A percentile compares a stretch with the other conserved stretches of the same genome.
phyloP scores from a whole-genome alignment of 2,888 invertebrate genomes.

The Ennomos fuscantarius region DNA sequence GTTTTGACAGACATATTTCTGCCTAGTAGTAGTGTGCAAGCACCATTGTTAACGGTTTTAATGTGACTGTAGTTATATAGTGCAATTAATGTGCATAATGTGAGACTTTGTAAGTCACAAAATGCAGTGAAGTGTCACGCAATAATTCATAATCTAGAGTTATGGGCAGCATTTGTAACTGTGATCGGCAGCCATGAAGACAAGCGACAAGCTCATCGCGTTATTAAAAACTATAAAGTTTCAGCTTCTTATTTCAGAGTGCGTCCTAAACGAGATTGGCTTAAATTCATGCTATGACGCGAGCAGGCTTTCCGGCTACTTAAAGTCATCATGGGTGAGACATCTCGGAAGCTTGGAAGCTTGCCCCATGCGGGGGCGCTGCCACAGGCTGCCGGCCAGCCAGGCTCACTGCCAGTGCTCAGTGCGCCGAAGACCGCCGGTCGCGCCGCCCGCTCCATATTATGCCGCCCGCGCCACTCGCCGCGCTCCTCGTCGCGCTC shows the following conservation, averaged over 20 bases:
- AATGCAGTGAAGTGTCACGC: neutral
- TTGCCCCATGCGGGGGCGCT: constrained; percentile 7
- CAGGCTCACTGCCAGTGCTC: constrained; percentile 45
- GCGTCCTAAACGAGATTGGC: constrained; percentile 4
- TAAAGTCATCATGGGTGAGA: constrained; percentile 3
- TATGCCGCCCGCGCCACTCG: constrained; percentile 41
- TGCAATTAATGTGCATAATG: too few relatives aligned
- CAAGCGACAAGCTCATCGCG: too few relatives aligned
- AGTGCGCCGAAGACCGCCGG: constrained; percentile 50
- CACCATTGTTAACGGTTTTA: too few relatives aligned
- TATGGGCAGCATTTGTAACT: too few relatives aligned
- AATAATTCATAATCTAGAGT: too few relatives aligned
- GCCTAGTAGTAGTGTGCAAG: too few relatives aligned
- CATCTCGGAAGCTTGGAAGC: neutral
- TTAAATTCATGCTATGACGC: neutral
- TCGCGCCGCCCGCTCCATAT: constrained; percentile 47
- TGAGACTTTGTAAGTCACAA: too few relatives aligned
- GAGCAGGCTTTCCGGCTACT: constrained; percentile 7
- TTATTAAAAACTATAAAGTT: too few relatives aligned
- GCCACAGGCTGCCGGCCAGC: constrained; percentile 1
- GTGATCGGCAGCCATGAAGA: too few relatives aligned
- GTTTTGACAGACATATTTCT: too few relatives aligned
- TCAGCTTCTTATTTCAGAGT: neutral
- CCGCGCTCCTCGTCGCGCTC: constrained; percentile 48
- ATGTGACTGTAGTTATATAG: too few relatives aligned